Evolutionary conservation across 2,888 invertebrate genomes (phyloP), one percentile per base, ranked within the genome.

Genomic region (Baccha elongata): DNA sequence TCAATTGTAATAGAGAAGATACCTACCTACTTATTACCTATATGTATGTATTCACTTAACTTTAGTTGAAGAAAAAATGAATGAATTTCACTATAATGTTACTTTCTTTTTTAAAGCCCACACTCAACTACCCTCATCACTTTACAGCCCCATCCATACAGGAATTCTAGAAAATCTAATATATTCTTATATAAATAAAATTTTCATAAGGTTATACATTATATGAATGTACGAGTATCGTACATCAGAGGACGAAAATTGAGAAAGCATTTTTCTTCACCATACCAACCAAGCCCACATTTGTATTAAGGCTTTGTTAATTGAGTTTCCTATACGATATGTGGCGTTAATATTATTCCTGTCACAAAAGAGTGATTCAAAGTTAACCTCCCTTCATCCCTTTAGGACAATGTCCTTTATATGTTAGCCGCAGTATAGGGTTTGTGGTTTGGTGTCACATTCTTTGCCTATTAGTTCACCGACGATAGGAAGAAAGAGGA

Each of bases 311-410:
- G 11, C 65, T 50, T 55, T 64, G 55, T 64, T 81, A 75, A 81
- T 81, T 75, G 29, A 52, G 32, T 71, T 74, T 65, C 37, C n/a
- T 52, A 19, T 48, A 42, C 60, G 53, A 74, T 44, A 80, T 74
- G 65, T n/a, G n/a, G n/a, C 58, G 42, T 64, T 80, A 69, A 80
- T 74, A 44, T 60, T n/a, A 62, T 79, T 73, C 60, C 23, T 62
- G 79, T 72, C 69, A 80, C 55, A 65, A 35, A 73, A 19, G 37
- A 15, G 11, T 23, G 48, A 67, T 17, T 42, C 10, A 15, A 65
- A 17, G 55, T 37, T 19, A 53, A 15, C 40, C 35, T 26, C 35
- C 44, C n/a, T n/a, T n/a, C n/a, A n/a, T n/a, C 50, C 17, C 26
- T n/a, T n/a, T n/a, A 29, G 64, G 55, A 58, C 53, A 42, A 23